Conservation (phyloP, 2,113 vertebrate genomes). For the Phoenicopterus ruber region DNA sequence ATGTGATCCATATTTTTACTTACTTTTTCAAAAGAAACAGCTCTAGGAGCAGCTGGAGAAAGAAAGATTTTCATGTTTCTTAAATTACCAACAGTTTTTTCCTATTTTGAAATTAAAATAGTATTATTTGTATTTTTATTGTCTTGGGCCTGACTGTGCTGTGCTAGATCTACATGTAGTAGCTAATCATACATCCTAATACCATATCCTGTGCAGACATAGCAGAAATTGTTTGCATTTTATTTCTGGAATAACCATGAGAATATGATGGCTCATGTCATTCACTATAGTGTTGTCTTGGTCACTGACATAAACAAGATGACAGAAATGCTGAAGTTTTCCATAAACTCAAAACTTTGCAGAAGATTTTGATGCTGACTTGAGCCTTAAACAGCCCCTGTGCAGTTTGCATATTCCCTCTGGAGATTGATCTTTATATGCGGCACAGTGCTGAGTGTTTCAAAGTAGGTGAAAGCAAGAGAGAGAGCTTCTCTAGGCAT, state of each 20-base stretch:
- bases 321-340: background rate
- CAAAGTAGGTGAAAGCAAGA: background rate
- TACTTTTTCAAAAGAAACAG: background rate
- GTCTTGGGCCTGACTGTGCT: background rate
- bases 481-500: background rate
- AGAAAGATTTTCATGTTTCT: background rate
- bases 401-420: background rate
- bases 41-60: background rate
- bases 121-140: background rate
- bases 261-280: background rate
- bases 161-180: background rate
- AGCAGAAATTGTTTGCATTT: background rate
- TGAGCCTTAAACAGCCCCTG: background rate
- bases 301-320: background rate
- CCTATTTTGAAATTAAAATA: background rate
- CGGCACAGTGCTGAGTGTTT: background rate
- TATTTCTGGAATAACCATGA: background rate
- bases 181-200: background rate
- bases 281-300: background rate
- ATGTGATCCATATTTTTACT: background rate
- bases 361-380: background rate
- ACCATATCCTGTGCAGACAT: background rate
- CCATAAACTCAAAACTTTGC: background rate
- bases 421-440: background rate
- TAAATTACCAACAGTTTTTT: background rate